These are phyloP conservation scores for Drosophila equinoxialis DNA, from an alignment of 1,140 invertebrate genomes.

Conservation along the genomic window DNA sequence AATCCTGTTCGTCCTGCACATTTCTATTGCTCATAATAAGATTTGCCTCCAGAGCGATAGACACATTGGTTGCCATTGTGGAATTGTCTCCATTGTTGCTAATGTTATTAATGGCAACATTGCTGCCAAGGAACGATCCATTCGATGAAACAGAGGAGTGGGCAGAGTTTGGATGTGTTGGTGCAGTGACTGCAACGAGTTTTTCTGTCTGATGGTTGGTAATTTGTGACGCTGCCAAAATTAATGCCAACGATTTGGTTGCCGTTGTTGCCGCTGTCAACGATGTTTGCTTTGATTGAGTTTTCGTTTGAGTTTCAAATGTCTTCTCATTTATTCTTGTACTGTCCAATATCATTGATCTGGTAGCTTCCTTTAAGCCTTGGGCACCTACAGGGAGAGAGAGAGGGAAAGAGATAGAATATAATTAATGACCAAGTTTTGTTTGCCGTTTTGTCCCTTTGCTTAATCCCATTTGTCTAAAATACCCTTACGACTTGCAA, in stretches of 20 bases:
- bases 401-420: constrained; percentile 40
- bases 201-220: constrained; percentile 31
- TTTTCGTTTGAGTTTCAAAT: constrained; percentile 60
- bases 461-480: constrained; percentile 68
- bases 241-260: constrained; percentile 56
- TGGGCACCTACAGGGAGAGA: constrained; percentile 30
- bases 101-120: constrained; percentile 72
- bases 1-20: constrained; percentile 57
- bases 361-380: constrained; percentile 32
- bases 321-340: constrained; percentile 66
- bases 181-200: constrained; percentile 44
- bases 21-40: constrained; percentile 77
- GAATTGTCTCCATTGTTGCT: constrained; percentile 55
- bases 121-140: constrained; percentile 31
- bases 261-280: constrained; percentile 40
- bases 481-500: constrained; percentile 64
- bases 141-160: not conserved
- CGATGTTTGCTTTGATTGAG: constrained; percentile 72
- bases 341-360: constrained; percentile 70
- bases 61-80: constrained; percentile 43
- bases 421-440: constrained; percentile 77
- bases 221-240: constrained; percentile 70
- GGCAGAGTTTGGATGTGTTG: constrained; percentile 2
- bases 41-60: constrained; percentile 63
- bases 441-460: constrained; percentile 38